Conservation (phyloP, 1,140 invertebrate genomes). For the Lucilia cuprina region DNA sequence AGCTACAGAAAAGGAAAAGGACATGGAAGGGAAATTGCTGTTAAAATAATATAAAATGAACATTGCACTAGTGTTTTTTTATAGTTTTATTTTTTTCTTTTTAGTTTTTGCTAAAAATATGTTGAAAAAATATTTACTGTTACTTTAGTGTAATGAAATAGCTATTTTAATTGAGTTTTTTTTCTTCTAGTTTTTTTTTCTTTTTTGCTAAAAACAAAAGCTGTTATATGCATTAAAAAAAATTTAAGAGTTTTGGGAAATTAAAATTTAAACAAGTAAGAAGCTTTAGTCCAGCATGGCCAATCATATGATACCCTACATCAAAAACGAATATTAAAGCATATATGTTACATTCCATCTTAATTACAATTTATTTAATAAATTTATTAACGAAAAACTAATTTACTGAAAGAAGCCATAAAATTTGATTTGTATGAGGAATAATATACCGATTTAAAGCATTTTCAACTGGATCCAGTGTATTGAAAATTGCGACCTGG, state of each 20-base stretch:
- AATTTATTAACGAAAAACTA: too few species aligned
- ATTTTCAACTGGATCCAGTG: too few species aligned
- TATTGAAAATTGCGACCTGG: too few species aligned
- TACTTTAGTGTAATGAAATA: background rate
- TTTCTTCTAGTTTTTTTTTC: background rate
- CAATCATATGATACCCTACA: too few species aligned
- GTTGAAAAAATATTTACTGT: background rate
- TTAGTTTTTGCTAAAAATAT: background rate
- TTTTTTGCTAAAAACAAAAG: background rate
- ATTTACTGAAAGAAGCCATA: too few species aligned
- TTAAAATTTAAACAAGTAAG: background rate
- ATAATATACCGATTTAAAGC: too few species aligned
- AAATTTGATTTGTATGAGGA: too few species aligned
- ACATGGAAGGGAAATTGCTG: background rate
- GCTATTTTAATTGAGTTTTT: background rate
- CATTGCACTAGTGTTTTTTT: background rate
- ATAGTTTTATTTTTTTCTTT: background rate
- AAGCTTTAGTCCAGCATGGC: too few species aligned
- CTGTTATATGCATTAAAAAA: background rate
- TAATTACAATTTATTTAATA: too few species aligned
- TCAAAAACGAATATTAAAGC: too few species aligned
- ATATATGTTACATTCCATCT: too few species aligned
- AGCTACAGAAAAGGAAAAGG: background rate
- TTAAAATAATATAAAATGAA: background rate
- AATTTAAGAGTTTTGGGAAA: slow-evolving; percentile 1